These are phyloP conservation scores for Perdita meconis DNA, from an alignment of 2,888 invertebrate genomes.

Conservation along the genomic window DNA sequence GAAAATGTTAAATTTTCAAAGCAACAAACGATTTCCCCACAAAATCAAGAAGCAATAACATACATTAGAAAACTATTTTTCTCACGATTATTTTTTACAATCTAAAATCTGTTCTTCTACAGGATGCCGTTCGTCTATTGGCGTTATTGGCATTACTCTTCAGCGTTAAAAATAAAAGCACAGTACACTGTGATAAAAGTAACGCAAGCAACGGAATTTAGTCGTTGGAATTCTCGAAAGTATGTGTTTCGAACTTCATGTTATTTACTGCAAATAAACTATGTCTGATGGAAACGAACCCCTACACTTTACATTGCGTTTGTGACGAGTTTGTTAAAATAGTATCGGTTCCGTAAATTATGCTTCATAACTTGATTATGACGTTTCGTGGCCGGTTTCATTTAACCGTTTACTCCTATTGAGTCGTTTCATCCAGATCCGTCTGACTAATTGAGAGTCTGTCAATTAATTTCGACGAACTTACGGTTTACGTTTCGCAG, in stretches of 20 bases:
- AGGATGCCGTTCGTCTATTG: no score
- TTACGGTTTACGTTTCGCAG: no score
- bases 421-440: not conserved
- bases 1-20: no score
- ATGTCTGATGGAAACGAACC: constrained; percentile 5
- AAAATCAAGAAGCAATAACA: no score
- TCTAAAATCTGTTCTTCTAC: no score
- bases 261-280: constrained; percentile 2
- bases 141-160: no score
- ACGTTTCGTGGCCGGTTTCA: constrained; percentile 3
- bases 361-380: constrained; percentile 6
- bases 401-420: constrained; percentile 21
- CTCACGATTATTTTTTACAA: no score
- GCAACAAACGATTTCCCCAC: no score
- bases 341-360: not conserved
- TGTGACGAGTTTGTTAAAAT: constrained; percentile 4
- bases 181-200: not conserved
- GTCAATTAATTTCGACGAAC: not conserved
- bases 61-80: no score
- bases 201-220: constrained; percentile 20
- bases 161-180: no score
- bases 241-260: not conserved
- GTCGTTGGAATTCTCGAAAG: not conserved
- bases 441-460: not conserved
- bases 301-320: not conserved